Evolutionary conservation across 1,140 invertebrate genomes (phyloP).

Genomic region (Diabrotica virgifera): DNA sequence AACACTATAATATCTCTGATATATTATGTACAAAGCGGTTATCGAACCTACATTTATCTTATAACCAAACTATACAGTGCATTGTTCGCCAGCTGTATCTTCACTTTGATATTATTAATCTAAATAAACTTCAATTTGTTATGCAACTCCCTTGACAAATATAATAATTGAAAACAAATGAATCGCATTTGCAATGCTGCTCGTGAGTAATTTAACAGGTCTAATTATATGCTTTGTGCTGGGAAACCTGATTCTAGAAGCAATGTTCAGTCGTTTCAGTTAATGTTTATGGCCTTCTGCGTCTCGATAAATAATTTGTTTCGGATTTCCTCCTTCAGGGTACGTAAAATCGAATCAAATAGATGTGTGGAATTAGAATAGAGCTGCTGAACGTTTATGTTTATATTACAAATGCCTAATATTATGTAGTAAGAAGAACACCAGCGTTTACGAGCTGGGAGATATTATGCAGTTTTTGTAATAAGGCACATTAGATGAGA

Average conservation of each 20-base stretch:
- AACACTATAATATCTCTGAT: no score
- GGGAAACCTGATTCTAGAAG: background rate
- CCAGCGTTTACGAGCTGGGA: no score
- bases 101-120: background rate
- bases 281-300: background rate
- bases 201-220: constrained; percentile 2
- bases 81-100: background rate
- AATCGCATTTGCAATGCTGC: background rate
- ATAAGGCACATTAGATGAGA: no score
- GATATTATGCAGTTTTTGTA: no score
- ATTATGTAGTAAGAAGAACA: no score
- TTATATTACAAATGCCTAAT: no score
- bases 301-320: background rate
- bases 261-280: background rate
- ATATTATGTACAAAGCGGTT: no score
- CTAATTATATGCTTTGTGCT: background rate
- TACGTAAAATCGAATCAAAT: background rate
- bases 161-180: constrained; percentile 3
- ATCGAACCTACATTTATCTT: no score
- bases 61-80: no score
- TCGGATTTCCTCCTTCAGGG: background rate
- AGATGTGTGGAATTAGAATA: no score
- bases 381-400: no score
- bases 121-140: constrained; percentile 1
- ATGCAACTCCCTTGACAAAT: constrained; percentile 1